A percentile compares a stretch with the other conserved stretches of the same genome.
Conservation (phyloP, 2,797 vertebrate species). For the Coendou prehensilis region DNA sequence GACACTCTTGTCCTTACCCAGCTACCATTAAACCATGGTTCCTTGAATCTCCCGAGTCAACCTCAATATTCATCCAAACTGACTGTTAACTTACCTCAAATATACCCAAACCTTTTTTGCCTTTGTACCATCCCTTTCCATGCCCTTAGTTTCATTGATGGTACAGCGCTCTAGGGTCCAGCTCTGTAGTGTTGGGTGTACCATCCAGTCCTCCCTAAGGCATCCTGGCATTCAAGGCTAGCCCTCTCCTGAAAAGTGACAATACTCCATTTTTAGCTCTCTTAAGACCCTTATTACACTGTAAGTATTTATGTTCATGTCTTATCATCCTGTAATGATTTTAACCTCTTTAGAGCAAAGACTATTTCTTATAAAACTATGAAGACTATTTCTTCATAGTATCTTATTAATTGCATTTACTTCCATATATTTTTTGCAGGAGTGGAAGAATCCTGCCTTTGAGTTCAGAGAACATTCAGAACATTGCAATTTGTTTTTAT, state of each 20-base stretch:
- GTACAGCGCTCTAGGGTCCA: not conserved
- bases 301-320: not conserved
- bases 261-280: not conserved
- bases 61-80: not conserved
- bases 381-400: not conserved
- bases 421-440: not conserved
- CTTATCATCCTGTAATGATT: not conserved
- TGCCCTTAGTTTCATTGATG: not conserved
- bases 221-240: too few relatives aligned
- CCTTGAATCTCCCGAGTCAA: not conserved
- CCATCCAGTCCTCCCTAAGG: not conserved
- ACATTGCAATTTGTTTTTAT: not conserved
- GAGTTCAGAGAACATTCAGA: not conserved
- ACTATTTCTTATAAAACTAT: not conserved
- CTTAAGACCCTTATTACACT: not conserved
- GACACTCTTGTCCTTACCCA: not conserved
- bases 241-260: not conserved
- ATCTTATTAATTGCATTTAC: not conserved
- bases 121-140: not conserved
- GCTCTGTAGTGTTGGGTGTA: not conserved
- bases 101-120: not conserved
- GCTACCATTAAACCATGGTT: not conserved
- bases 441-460: not conserved
- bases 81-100: not conserved
- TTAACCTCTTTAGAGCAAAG: not conserved